Percentiles rank a stretch among this genome's conserved stretches.
These are phyloP conservation scores for Pseudomyrmex gracilis DNA, from an alignment of 1,140 invertebrate genomes.

Conservation along the genomic window DNA sequence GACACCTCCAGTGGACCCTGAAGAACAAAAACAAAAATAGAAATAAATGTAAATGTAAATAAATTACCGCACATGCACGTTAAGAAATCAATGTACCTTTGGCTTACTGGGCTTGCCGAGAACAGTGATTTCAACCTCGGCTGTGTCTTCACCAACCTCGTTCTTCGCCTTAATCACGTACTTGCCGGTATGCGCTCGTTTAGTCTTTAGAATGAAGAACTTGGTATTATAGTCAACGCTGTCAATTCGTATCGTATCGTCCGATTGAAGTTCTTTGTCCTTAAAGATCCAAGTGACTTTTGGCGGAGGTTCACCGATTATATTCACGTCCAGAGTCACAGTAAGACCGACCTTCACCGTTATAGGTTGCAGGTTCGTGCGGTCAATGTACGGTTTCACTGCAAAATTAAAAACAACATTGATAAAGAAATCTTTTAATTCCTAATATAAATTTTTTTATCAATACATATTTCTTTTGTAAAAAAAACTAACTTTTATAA, in stretches of 20 bases:
- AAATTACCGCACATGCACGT: neutral
- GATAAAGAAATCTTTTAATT: neutral
- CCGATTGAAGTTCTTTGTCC: conserved; percentile 89
- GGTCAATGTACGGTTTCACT: conserved; percentile 97
- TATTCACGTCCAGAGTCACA: conserved; percentile 95
- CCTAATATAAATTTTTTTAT: neutral
- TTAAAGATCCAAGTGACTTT: conserved; percentile 95
- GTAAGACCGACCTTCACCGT: conserved; percentile 96
- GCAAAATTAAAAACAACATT: conserved; percentile 64
- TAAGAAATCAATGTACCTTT: conserved; percentile 72
- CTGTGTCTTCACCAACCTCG: conserved; percentile 96
- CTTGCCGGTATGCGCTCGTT: conserved; percentile 94
- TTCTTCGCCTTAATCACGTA: conserved; percentile 97
- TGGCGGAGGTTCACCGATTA: conserved; percentile 97
- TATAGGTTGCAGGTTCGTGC: conserved; percentile 94
- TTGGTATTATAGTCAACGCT: conserved; percentile 96
- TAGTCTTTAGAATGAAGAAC: conserved; percentile 93
- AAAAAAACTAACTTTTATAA: neutral
- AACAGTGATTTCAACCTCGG: conserved; percentile 95
- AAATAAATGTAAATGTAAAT: neutral
- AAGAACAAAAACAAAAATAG: conserved; percentile 84
- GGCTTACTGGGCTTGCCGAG: conserved; percentile 88
- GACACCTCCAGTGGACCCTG: conserved; percentile 95
- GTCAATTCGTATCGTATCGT: conserved; percentile 91
- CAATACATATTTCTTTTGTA: neutral